Conservation (phyloP, 2,797 vertebrate species). For the Mallotus villosus region DNA sequence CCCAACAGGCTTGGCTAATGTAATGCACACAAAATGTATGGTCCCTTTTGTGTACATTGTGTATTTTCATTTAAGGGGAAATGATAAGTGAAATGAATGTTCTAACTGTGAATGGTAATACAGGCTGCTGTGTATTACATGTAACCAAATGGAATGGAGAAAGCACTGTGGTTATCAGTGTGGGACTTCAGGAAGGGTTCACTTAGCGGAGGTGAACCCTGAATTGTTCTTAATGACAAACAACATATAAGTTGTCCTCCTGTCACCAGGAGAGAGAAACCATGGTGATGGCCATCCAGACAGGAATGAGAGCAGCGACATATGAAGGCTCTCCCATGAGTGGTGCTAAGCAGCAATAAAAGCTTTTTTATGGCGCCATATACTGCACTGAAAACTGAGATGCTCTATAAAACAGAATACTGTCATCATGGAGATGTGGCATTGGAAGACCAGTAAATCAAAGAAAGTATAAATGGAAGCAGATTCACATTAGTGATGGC, state of each 20-base stretch:
- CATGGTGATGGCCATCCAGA: background rate
- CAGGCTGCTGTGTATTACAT: too few relatives aligned
- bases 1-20: too few relatives aligned
- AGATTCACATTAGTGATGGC: conserved; percentile 70
- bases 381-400: conserved; percentile 37
- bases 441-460: conserved; percentile 59
- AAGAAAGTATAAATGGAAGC: conserved; percentile 65
- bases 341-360: conserved; percentile 37
- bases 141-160: too few relatives aligned
- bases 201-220: background rate
- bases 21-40: too few relatives aligned
- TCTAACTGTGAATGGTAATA: too few relatives aligned
- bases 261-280: background rate
- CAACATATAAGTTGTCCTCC: background rate
- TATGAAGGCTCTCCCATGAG: conserved; percentile 20
- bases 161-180: too few relatives aligned
- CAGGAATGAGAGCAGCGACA: conserved; percentile 23
- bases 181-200: too few relatives aligned
- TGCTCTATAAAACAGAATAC: conserved; percentile 49
- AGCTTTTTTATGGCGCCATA: conserved; percentile 49
- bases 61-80: too few relatives aligned
- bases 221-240: background rate
- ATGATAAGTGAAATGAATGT: too few relatives aligned
- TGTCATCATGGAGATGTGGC: conserved; percentile 61
- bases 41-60: too few relatives aligned